Evolutionary conservation across 2,888 invertebrate genomes (phyloP).

Genomic region (Psylliodes chrysocephalus): DNA sequence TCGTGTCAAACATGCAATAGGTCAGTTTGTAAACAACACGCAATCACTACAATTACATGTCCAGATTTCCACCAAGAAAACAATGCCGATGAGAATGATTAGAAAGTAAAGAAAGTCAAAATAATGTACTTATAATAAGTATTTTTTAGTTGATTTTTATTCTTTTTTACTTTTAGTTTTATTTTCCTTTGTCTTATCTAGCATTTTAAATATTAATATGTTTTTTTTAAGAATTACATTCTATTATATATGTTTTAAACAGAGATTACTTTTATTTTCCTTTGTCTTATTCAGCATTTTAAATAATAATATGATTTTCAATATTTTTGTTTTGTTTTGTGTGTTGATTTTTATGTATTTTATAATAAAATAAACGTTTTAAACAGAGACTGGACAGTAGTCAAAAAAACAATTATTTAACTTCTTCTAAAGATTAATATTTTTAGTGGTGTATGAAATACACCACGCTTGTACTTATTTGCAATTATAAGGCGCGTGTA

Average conservation of each 20-base stretch:
- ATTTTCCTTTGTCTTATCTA: background rate
- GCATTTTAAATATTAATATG: too few relatives aligned
- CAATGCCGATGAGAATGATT: background rate
- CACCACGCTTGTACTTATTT: too few relatives aligned
- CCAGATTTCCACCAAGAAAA: background rate
- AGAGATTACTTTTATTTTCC: too few relatives aligned
- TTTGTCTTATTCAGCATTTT: too few relatives aligned
- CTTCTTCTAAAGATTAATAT: background rate
- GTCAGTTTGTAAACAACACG: conserved; percentile 38
- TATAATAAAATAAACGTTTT: too few relatives aligned
- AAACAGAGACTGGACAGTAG: too few relatives aligned
- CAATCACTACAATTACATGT: background rate
- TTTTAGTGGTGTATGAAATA: background rate
- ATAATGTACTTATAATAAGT: background rate
- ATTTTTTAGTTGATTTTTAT: background rate
- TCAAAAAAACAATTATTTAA: background rate
- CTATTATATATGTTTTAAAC: too few relatives aligned
- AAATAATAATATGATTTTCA: too few relatives aligned
- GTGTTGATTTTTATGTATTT: too few relatives aligned
- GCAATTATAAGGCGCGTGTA: conserved; percentile 7
- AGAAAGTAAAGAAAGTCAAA: background rate
- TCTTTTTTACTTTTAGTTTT: background rate
- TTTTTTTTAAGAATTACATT: too few relatives aligned
- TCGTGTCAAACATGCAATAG: conserved; percentile 31
- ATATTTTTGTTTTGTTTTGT: too few relatives aligned